phyloP scores from a whole-genome alignment of 2,888 invertebrate genomes.

The Dynastes maya region DNA sequence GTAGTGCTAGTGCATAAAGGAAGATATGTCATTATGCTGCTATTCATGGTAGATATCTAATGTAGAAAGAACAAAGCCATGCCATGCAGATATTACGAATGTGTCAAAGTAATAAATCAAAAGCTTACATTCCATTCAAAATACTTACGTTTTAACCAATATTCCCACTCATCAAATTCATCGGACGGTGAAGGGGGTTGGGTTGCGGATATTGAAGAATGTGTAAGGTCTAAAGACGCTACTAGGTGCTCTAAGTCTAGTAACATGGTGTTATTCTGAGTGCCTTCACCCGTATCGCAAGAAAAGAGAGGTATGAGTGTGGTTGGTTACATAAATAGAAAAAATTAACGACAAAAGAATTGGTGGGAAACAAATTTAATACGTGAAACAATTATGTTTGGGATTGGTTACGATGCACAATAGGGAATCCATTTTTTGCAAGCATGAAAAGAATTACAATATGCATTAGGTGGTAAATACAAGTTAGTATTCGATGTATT shows the following conservation, averaged over 20 bases:
- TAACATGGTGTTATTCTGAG: constrained; percentile 70
- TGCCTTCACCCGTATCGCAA: constrained; percentile 60
- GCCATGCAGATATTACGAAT: background rate
- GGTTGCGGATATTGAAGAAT: constrained; percentile 52
- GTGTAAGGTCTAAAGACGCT: constrained; percentile 65
- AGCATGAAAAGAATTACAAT: constrained; percentile 63
- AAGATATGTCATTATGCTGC: too few species aligned
- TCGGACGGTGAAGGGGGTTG: constrained; percentile 58
- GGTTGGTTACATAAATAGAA: constrained; percentile 28
- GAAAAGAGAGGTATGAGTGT: constrained; percentile 27
- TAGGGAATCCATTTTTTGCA: constrained; percentile 62
- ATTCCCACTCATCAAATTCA: constrained; percentile 66
- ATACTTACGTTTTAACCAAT: constrained; percentile 68
- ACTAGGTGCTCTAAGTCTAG: constrained; percentile 74
- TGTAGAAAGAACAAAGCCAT: background rate
- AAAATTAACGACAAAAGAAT: constrained; percentile 14
- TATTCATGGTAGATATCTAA: background rate
- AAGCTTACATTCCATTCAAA: constrained; percentile 7
- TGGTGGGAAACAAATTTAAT: constrained; percentile 49
- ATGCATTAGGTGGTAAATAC: constrained; percentile 30
- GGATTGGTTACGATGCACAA: constrained; percentile 61
- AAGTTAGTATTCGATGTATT: background rate
- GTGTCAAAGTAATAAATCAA: background rate
- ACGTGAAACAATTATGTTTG: constrained; percentile 60
- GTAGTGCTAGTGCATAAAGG: too few species aligned